These are phyloP conservation scores for Stichopus horrens DNA, from an alignment of 53 echinoderm and acorn worm species.

Conservation along the genomic window DNA sequence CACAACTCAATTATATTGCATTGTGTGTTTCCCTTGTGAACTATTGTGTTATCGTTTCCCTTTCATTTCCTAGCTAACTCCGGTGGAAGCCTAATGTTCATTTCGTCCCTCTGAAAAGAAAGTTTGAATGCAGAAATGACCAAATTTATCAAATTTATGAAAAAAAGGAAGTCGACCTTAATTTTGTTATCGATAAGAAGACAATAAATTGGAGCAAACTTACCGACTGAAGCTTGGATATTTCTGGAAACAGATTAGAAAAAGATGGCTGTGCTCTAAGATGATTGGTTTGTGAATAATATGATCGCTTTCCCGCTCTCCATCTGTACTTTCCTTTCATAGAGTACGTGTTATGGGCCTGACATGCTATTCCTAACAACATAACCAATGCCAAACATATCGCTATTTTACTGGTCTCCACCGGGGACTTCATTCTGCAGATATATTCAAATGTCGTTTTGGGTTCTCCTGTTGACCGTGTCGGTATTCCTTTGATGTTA, in stretches of 20 bases:
- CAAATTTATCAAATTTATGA: too few species aligned
- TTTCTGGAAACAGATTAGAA: constrained; percentile 30
- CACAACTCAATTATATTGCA: too few species aligned
- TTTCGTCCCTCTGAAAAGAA: too few species aligned
- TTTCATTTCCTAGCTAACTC: too few species aligned
- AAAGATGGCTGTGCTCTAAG: constrained; percentile 12
- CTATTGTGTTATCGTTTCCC: too few species aligned
- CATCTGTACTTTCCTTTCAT: constrained; percentile 45
- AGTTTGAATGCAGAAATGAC: too few species aligned
- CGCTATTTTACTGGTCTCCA: constrained; percentile 18
- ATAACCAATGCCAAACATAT: constrained; percentile 32
- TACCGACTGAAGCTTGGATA: constrained; percentile 20
- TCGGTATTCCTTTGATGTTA: not conserved
- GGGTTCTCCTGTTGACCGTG: not conserved
- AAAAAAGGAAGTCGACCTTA: too few species aligned
- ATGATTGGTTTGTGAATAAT: constrained; percentile 21
- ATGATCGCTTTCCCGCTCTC: constrained; percentile 33
- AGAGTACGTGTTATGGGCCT: constrained; percentile 41
- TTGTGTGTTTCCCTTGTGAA: too few species aligned
- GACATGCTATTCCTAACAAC: constrained; percentile 22
- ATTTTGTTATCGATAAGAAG: too few species aligned
- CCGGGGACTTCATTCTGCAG: constrained; percentile 20
- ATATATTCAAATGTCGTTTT: not conserved
- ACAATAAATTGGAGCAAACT: not conserved
- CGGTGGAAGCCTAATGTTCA: too few species aligned